Conservation (phyloP, 2,113 vertebrate species). For the Bos indicus region DNA sequence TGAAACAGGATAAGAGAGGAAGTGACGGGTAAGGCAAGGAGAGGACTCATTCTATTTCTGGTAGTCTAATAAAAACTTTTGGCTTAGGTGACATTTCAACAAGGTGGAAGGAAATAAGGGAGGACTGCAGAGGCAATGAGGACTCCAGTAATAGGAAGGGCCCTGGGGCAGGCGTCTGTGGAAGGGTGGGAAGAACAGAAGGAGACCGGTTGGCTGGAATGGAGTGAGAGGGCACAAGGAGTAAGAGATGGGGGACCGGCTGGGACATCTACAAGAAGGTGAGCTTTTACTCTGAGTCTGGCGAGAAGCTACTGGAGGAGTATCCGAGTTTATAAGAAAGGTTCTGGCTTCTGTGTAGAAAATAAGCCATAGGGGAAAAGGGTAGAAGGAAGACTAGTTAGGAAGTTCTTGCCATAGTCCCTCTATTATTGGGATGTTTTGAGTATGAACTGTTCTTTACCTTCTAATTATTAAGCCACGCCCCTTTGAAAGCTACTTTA, state of each 20-base stretch:
- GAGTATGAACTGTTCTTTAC: background rate
- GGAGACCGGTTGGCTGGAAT: background rate
- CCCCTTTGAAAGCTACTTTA: background rate
- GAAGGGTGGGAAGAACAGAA: background rate
- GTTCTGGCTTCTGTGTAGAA: background rate
- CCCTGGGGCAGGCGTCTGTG: no score
- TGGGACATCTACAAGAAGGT: background rate
- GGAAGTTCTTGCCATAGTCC: background rate
- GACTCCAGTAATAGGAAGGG: background rate
- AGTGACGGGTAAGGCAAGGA: background rate
- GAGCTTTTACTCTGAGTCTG: background rate
- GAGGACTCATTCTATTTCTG: background rate
- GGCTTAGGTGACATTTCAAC: background rate
- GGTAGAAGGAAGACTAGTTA: background rate
- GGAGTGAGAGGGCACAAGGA: background rate
- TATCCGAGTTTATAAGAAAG: background rate
- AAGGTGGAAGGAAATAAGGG: background rate
- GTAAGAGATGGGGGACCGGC: accelerated
- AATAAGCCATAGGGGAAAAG: background rate
- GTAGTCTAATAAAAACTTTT: background rate
- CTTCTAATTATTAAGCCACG: background rate
- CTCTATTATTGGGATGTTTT: background rate
- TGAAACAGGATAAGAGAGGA: no score
- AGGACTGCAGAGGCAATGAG: background rate
- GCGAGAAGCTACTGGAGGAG: background rate